These are phyloP conservation scores for Propsilocerus akamusi DNA, from an alignment of 1,140 invertebrate genomes.

Conservation along the genomic window DNA sequence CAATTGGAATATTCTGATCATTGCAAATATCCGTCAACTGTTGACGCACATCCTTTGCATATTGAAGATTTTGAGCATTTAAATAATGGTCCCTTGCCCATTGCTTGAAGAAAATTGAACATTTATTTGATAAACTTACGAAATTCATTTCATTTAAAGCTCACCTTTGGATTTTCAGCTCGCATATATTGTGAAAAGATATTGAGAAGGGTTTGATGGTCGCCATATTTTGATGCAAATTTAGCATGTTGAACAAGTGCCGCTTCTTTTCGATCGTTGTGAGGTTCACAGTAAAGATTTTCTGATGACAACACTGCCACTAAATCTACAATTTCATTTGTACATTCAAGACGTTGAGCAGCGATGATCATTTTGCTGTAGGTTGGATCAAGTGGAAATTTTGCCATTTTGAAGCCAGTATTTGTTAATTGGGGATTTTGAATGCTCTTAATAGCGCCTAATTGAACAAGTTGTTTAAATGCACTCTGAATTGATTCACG, in stretches of 20 bases:
- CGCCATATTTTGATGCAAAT: slow-evolving; percentile 73
- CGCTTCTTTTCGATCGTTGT: slow-evolving; percentile 37
- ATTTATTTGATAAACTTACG: neutral
- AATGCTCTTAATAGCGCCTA: slow-evolving; percentile 49
- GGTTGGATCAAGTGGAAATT: slow-evolving; percentile 82
- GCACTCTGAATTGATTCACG: slow-evolving; percentile 46
- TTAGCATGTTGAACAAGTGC: slow-evolving; percentile 43
- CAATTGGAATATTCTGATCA: slow-evolving; percentile 50
- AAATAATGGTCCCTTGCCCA: slow-evolving; percentile 88
- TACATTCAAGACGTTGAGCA: slow-evolving; percentile 57
- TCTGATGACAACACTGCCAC: slow-evolving; percentile 39
- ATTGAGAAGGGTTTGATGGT: slow-evolving; percentile 84
- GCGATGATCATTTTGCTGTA: slow-evolving; percentile 69
- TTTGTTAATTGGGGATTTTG: slow-evolving; percentile 37
- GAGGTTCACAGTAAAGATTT: slow-evolving; percentile 34
- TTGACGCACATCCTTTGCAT: slow-evolving; percentile 60
- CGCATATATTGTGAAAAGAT: slow-evolving; percentile 64
- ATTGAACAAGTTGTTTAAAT: slow-evolving; percentile 44
- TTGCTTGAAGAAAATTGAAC: slow-evolving; percentile 30
- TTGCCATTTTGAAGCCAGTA: slow-evolving; percentile 68
- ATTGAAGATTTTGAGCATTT: slow-evolving; percentile 66
- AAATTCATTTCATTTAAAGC: slow-evolving; percentile 3
- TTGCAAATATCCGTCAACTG: slow-evolving; percentile 67
- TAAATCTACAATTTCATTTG: slow-evolving; percentile 52
- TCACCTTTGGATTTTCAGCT: slow-evolving; percentile 50